Evolutionary conservation across 1,140 invertebrate genomes (phyloP).

Genomic region (Caligus rogercresseyi): DNA sequence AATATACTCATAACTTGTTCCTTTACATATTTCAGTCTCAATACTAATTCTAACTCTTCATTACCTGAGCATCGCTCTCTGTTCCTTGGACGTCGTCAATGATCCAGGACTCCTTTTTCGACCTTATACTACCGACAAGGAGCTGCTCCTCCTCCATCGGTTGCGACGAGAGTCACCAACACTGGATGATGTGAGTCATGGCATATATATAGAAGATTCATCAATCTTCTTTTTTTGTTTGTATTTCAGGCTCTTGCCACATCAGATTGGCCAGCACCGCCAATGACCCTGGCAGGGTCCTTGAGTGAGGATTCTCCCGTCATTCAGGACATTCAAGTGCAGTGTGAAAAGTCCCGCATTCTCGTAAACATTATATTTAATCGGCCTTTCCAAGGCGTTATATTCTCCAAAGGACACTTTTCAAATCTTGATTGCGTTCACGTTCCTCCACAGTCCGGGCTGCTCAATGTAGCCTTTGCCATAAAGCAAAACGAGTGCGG

Average conservation of each 20-base stretch:
- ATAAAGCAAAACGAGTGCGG: conserved; percentile 25
- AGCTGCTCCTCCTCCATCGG: too few relatives aligned
- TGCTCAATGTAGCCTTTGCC: conserved; percentile 52
- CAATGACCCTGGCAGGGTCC: conserved; percentile 60
- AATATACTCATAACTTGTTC: too few relatives aligned
- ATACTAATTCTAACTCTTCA: too few relatives aligned
- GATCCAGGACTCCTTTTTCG: too few relatives aligned
- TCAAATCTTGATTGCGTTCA: conserved; percentile 80
- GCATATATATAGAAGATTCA: too few relatives aligned
- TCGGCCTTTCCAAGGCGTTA: conserved; percentile 82
- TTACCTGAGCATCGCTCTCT: too few relatives aligned
- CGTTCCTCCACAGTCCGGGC: conserved; percentile 66
- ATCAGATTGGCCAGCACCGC: conserved; percentile 7
- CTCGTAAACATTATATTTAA: conserved; percentile 84
- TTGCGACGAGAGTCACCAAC: too few relatives aligned
- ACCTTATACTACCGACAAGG: too few relatives aligned
- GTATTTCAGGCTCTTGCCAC: not conserved
- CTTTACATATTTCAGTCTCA: too few relatives aligned
- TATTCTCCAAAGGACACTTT: conserved; percentile 83
- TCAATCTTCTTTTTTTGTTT: too few relatives aligned
- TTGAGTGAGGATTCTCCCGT: conserved; percentile 64
- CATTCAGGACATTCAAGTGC: conserved; percentile 76
- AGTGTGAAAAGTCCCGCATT: conserved; percentile 90
- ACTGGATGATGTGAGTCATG: too few relatives aligned
- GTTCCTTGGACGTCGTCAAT: too few relatives aligned